phyloP scores from a whole-genome alignment of 1,140 invertebrate genomes.

The Apis cerana region DNA sequence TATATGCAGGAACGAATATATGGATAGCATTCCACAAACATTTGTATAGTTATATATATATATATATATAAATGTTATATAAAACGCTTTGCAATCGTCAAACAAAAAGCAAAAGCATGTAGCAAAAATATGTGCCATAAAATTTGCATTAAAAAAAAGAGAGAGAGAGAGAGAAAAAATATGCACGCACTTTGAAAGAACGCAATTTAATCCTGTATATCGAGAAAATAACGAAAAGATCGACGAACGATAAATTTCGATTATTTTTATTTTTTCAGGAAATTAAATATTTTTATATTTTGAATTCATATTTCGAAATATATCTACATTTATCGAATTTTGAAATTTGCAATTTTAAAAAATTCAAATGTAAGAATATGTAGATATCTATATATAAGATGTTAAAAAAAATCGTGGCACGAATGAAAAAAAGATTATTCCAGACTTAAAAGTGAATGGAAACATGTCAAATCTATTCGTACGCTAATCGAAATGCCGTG shows the following conservation, averaged over 20 bases:
- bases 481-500: no score
- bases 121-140: conserved; percentile 59
- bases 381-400: no score
- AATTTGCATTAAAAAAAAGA: conserved; percentile 49
- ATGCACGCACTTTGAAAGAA: not conserved
- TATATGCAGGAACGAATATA: not conserved
- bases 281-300: no score
- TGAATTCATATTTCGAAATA: no score
- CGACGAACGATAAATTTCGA: not conserved
- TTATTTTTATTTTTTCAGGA: no score
- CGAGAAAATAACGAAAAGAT: not conserved
- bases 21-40: not conserved
- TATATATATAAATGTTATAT: not conserved
- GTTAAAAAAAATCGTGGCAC: no score
- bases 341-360: no score
- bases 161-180: not conserved
- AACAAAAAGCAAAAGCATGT: conserved; percentile 67
- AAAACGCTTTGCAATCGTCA: conserved; percentile 50
- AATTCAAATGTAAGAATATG: no score
- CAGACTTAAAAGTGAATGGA: no score
- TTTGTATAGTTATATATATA: conserved; percentile 16
- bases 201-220: conserved; percentile 16
- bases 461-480: no score
- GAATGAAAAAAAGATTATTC: no score
- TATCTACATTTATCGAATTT: no score